Evolutionary conservation across 2,888 invertebrate genomes (phyloP).

Genomic region (Cylloceria caligata): DNA sequence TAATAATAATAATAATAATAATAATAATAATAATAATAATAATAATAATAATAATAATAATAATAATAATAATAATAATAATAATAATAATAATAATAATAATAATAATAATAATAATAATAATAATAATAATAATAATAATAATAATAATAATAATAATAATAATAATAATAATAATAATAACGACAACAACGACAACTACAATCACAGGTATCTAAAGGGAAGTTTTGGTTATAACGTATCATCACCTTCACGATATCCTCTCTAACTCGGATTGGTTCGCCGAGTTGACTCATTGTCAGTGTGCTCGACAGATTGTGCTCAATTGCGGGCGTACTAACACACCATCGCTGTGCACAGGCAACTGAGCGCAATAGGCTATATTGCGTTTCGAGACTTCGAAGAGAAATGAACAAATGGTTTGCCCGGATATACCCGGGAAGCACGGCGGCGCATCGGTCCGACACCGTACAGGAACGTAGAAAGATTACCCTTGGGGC

Average conservation of each 20-base stretch:
- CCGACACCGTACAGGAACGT: constrained; percentile 25
- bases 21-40: too few relatives aligned
- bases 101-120: too few relatives aligned
- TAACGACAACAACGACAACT: not conserved
- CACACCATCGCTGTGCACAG: constrained; percentile 17
- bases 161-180: not conserved
- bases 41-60: too few relatives aligned
- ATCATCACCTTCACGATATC: constrained; percentile 24
- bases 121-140: too few relatives aligned
- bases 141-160: too few relatives aligned
- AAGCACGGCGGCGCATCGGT: not conserved
- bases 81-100: too few relatives aligned
- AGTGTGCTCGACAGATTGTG: constrained; percentile 46
- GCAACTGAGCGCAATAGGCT: not conserved
- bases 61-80: too few relatives aligned
- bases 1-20: too few relatives aligned
- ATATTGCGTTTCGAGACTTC: constrained; percentile 53
- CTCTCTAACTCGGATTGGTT: constrained; percentile 56
- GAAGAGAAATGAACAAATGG: constrained; percentile 51
- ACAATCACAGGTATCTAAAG: not conserved
- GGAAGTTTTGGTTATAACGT: constrained; percentile 42
- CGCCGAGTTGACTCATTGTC: constrained; percentile 39
- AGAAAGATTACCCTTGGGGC: constrained; percentile 43
- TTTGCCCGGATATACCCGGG: constrained; percentile 17
- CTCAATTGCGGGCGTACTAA: constrained; percentile 41